Evolutionary conservation across 2,113 vertebrate genomes (phyloP), one percentile per base, ranked within the genome.

Genomic region (Stegastes partitus): DNA sequence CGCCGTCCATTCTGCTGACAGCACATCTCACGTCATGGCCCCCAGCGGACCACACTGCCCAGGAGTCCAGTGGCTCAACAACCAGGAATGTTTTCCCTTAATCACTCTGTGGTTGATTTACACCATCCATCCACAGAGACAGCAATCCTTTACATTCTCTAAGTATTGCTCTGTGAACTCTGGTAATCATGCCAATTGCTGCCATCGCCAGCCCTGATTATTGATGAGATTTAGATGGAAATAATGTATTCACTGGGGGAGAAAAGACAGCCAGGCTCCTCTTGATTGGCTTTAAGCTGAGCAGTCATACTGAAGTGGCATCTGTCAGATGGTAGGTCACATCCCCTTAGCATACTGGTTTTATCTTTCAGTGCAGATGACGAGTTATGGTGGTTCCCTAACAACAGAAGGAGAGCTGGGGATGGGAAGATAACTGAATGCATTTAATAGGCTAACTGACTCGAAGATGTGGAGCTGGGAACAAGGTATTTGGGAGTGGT

Each of bases 251-350:
- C 81, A 59, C 62, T 72, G 54, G 54, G 81, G 55, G 55, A 82
- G 74, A 73, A 79, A 75, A 19, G 74, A 79, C 70, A 85, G 67
- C 47, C 55, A 47, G 63, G 45, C 44, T 77, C 56, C 31, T 77
- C 66, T 87, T 91, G 89, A 91, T 92, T 86, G 80, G 88, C 74
- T 88, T 91, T 78, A 87, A 78, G 77, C 77, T 53, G 74, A 89
- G 77, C 73, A 76, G 69, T 65, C 53, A 64, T 64, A 69, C 50
- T 75, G 58, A 79, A 85, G 80, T 84, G 57, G 75, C 79, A 89
- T 91, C 75, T 77, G 75, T 88, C 82, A 82, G 75, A 74, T 61
- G 55, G 76, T 73, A 49, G 74, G 78, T 76, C 63, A 67, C 72
- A 72, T 59, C 65, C 34, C 50, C 34, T 66, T 58, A 56, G 63